Evolutionary conservation across 2,797 vertebrate species (phyloP).

Genomic region (Selene dorsalis): DNA sequence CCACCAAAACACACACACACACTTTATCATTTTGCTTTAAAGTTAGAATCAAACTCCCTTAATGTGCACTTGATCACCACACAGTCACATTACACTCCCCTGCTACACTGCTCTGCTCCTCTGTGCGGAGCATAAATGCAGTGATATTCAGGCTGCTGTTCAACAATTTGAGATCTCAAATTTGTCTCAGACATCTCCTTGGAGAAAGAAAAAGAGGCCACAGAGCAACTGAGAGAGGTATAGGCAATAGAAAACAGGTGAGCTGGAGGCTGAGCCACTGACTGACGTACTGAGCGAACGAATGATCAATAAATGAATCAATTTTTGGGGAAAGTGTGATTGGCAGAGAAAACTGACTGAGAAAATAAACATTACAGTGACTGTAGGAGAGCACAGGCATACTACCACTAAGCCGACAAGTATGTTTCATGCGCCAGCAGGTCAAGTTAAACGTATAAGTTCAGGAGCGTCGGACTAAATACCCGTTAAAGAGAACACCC

Average conservation of each 20-base stretch:
- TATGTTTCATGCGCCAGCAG: neutral
- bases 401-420: neutral
- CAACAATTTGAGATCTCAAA: constrained; percentile 21
- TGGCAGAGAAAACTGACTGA: constrained; percentile 32
- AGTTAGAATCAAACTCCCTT: constrained; percentile 38
- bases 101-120: constrained; percentile 20
- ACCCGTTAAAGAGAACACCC: neutral
- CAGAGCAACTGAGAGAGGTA: constrained; percentile 9
- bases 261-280: constrained; percentile 34
- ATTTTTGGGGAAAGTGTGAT: constrained; percentile 45
- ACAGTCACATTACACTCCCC: constrained; percentile 8
- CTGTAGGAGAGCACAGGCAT: neutral
- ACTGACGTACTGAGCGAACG: constrained; percentile 50
- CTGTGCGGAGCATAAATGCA: constrained; percentile 21
- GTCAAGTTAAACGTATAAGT: neutral
- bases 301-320: constrained; percentile 64
- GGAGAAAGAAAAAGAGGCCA: constrained; percentile 14
- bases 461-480: neutral
- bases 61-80: constrained; percentile 56
- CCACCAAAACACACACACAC: no score
- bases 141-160: constrained; percentile 27
- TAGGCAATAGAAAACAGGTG: neutral
- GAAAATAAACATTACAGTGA: constrained; percentile 21
- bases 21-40: constrained; percentile 32
- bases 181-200: constrained; percentile 29